Evolutionary conservation across 2,113 vertebrate species (phyloP).

Genomic region (Charina bottae): DNA sequence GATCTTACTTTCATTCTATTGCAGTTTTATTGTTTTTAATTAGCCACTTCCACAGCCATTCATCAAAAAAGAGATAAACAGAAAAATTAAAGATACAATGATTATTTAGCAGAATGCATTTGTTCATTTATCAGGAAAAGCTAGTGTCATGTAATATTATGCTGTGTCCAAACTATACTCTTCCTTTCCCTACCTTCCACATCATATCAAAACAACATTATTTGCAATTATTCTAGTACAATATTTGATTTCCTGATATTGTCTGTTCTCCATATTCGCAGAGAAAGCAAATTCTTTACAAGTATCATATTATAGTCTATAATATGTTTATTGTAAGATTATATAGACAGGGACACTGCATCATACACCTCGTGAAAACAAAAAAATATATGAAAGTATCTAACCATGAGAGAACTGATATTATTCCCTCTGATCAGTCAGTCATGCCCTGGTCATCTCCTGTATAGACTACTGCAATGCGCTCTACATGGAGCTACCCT

Average conservation of each 20-base stretch:
- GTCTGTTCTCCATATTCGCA: not conserved
- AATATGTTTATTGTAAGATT: not conserved
- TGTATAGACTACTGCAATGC: too few relatives aligned
- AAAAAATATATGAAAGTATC: not conserved
- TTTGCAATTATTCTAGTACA: not conserved
- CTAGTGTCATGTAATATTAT: not conserved
- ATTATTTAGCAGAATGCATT: not conserved
- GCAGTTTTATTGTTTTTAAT: not conserved
- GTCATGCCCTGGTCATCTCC: too few relatives aligned
- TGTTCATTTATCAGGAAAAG: not conserved
- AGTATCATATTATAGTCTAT: not conserved
- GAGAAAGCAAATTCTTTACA: not conserved
- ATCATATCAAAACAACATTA: not conserved
- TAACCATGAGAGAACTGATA: not conserved
- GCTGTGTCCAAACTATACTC: not conserved
- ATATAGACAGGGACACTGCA: not conserved
- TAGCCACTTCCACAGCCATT: not conserved
- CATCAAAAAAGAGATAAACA: not conserved
- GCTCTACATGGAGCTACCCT: too few relatives aligned
- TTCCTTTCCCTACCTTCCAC: not conserved
- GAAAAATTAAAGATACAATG: not conserved
- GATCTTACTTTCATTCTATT: not conserved
- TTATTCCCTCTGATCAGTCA: too few relatives aligned
- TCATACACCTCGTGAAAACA: not conserved
- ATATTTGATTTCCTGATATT: not conserved